Percentiles rank a stretch among this genome's conserved stretches.
phyloP scores from a whole-genome alignment of 2,797 vertebrate species.

The Macropodus opercularis region DNA sequence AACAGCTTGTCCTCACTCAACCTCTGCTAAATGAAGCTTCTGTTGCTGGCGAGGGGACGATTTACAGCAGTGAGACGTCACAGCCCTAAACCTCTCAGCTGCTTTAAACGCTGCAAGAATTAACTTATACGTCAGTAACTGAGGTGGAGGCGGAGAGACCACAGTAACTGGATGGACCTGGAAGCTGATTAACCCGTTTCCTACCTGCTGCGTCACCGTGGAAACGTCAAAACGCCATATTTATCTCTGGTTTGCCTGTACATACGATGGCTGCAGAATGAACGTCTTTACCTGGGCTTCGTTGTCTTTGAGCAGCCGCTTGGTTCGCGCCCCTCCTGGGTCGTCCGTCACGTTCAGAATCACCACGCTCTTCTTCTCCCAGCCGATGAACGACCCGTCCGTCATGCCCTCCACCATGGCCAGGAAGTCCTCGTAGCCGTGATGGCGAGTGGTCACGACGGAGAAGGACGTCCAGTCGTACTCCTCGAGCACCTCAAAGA shows the following conservation, averaged over 20 bases:
- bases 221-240: too few species aligned
- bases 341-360: constrained; percentile 89
- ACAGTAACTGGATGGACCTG: neutral
- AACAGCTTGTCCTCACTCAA: constrained; percentile 28
- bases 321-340: constrained; percentile 81
- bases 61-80: neutral
- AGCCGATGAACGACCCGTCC: constrained; percentile 93
- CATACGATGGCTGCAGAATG: too few species aligned
- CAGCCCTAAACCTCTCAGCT: neutral
- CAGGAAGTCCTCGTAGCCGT: constrained; percentile 93
- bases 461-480: constrained; percentile 96
- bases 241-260: too few species aligned
- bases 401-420: constrained; percentile 94
- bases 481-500: constrained; percentile 96
- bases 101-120: neutral
- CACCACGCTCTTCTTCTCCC: constrained; percentile 92
- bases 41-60: neutral
- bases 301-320: constrained; percentile 88
- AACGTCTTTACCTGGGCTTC: constrained; percentile 90
- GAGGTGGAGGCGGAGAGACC: neutral
- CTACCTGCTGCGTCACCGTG: too few species aligned
- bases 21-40: constrained; percentile 17
- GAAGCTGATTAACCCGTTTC: too few species aligned
- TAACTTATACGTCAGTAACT: neutral
- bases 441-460: constrained; percentile 91